Base-by-base conservation (phyloP, 2,113 vertebrate species). In the Motacilla tschutschensis region DNA sequence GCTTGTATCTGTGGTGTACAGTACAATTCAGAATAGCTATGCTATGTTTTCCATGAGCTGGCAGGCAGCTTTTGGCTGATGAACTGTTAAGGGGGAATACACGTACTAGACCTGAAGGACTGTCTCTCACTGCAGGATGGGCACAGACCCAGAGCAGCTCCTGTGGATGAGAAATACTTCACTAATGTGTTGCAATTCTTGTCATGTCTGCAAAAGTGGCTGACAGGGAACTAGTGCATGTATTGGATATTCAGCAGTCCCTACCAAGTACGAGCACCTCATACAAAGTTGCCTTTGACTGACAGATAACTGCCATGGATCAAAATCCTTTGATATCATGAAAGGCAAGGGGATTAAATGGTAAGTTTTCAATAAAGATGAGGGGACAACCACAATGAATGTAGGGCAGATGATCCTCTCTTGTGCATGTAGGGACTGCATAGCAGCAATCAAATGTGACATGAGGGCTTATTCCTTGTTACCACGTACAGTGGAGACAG, bases 301-400 rank as follows among this genome's bases (percentile, higher is more conserved):
- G 91, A 57, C 53, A 70, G 59, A 8, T 83, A 73, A 17, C 71
- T 58, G 67, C 69, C 18, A 21, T 24, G 83, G 46, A 89, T 91
- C 65, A 81, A 64, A 92, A 78, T 78, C 70, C 62, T 71, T 85
- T 64, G 90, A 62, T 77, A 64, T 3, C 62, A 53, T 63, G 46
- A 83, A 92, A 94, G 54, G 57, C 66, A 65, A 54, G 62, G 74
- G 74, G 55, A 80, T 92, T 86, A 84, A 86, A 69, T 43, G n/a
- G 54, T 70, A 58, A 73, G 17, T 83, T 88, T 91, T 78, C 85
- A 83, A 9, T 94, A 79, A 70, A 91, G 82, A 44, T 87, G 83
- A 87, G 21, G 14, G 54, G 73, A 51, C 59, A 73, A 17, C 26
- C 40, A 35, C 43, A 54, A 26, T 35, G 33, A 43, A 65, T 21